Percentiles rank a stretch among this genome's conserved stretches.
These are phyloP conservation scores for Mythimna impura DNA, from an alignment of 2,888 invertebrate species.

Conservation along the genomic window DNA sequence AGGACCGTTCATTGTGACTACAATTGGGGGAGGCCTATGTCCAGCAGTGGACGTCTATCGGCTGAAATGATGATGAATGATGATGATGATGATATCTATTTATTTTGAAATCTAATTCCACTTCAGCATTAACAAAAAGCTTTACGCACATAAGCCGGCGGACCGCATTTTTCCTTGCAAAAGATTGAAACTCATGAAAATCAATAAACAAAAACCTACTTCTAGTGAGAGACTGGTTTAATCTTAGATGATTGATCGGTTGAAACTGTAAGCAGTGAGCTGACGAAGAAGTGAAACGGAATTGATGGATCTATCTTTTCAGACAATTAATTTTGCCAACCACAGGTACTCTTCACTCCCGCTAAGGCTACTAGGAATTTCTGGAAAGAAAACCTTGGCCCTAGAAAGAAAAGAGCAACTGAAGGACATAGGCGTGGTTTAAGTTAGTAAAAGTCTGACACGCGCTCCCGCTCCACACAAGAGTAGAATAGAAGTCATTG, in stretches of 20 bases:
- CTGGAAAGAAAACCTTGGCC: background rate
- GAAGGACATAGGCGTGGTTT: too few species aligned
- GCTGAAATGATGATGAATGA: too few species aligned
- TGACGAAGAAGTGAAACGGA: conserved; percentile 23
- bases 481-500: too few species aligned
- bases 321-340: conserved; percentile 8
- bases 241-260: conserved; percentile 41
- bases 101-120: too few species aligned
- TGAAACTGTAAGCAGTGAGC: conserved; percentile 5
- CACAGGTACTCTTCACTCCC: background rate
- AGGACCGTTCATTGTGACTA: too few species aligned
- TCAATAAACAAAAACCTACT: background rate
- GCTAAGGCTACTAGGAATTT: background rate
- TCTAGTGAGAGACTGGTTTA: conserved; percentile 20
- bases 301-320: conserved; percentile 18
- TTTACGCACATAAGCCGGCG: too few species aligned
- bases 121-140: background rate
- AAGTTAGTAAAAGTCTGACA: too few species aligned
- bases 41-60: too few species aligned
- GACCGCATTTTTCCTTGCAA: background rate
- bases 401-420: background rate
- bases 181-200: conserved; percentile 10
- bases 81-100: too few species aligned
- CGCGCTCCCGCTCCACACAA: too few species aligned
- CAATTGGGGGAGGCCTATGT: too few species aligned